Base-by-base conservation (phyloP, 2,888 invertebrate genomes). In the Trichopoda pennipes region DNA sequence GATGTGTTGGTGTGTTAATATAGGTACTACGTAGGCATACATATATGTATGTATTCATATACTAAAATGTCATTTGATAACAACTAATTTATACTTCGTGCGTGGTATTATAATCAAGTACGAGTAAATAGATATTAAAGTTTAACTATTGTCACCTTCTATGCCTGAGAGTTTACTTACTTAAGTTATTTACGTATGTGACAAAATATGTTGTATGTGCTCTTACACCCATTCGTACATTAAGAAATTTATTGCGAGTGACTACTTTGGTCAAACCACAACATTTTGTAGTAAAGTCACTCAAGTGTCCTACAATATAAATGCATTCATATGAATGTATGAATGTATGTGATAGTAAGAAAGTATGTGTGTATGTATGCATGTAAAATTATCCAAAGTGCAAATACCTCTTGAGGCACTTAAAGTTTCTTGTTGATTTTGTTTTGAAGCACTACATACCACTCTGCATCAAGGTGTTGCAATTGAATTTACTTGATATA, bases 361-460 rank as follows among this genome's bases (percentile, higher is more conserved):
- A 21, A 17, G 21, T 76, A 21, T 12, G 51, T 38, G 51, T 38
- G 14, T 51, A 51, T 47, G 56, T 4, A 28, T 72, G 10, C 42
- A 51, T 60, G 56, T 74, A 63, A 68, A 79, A 64, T 80, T 80
- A 80, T 80, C 69, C 47, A 74, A 79, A 78, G 85, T 85, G 84
- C 79, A 84, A 84, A 85, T 85, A 84, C 80, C 85, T 81, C 81
- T 84, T 73, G 69, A 84, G 82, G 82, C 81, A 81, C 84, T 84
- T 77, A 49, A 83, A 83, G 79, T 76, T 81, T 77, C 68, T 72
- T 68, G 76, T 72, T 60, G 51, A 56, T 47, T 44, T 42, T 73
- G 61, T 7, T 73, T 38, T 84, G 58, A 42, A 76, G 61, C 47
- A 58, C 49, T 63, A 42, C 32, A 38, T 49, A 68, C 66, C 23